phyloP scores from a whole-genome alignment of 2,797 vertebrate genomes.

The Megalops cyprinoides region DNA sequence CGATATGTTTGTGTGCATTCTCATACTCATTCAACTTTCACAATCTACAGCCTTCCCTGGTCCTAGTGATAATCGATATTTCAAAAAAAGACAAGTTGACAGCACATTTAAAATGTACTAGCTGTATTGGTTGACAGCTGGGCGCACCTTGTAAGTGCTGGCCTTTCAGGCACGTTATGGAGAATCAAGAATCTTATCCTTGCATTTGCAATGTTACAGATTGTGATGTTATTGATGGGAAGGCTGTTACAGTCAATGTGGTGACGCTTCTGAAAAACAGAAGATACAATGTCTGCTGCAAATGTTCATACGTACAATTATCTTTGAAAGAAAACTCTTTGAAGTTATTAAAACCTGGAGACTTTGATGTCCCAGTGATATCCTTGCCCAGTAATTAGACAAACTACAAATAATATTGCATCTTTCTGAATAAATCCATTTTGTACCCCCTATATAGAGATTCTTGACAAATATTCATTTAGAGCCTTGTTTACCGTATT shows the following conservation, averaged over 20 bases:
- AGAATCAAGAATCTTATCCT: not conserved
- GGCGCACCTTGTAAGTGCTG: too few species aligned
- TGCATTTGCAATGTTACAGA: not conserved
- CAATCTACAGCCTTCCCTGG: too few species aligned
- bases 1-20: too few species aligned
- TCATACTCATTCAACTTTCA: too few species aligned
- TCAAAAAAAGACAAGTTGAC: too few species aligned
- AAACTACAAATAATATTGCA: not conserved
- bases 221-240: not conserved
- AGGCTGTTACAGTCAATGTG: not conserved
- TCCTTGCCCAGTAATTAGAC: not conserved
- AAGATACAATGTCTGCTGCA: not conserved
- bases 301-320: not conserved
- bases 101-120: too few species aligned
- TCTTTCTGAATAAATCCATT: not conserved
- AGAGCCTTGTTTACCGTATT: not conserved
- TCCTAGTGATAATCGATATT: too few species aligned
- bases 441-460: not conserved
- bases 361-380: slow-evolving; percentile 3
- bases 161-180: too few species aligned
- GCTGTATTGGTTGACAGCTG: too few species aligned
- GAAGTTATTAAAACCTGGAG: not conserved
- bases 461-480: not conserved
- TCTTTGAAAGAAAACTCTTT: not conserved
- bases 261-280: not conserved